Conservation (phyloP, 1,140 invertebrate species). For the Scaptomyza graminum region DNA sequence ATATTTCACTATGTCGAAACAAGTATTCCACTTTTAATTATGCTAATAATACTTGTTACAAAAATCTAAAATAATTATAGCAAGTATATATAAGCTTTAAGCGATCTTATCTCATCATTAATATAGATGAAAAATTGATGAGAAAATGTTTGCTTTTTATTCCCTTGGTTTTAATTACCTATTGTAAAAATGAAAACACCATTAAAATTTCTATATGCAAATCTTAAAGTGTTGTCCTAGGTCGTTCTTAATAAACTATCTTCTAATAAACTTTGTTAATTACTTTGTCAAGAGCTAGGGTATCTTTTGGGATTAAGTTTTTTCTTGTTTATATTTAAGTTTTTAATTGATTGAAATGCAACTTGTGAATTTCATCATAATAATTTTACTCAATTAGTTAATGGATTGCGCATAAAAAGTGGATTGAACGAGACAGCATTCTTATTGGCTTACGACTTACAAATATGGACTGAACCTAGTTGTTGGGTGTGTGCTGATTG, state of each 20-base stretch:
- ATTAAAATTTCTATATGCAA: too few relatives aligned
- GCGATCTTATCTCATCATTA: neutral
- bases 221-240: too few relatives aligned
- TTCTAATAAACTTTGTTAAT: too few relatives aligned
- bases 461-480: constrained; percentile 9
- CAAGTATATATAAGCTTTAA: neutral
- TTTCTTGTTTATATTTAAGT: neutral
- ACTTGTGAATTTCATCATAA: constrained; percentile 68
- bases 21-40: constrained; percentile 3
- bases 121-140: constrained; percentile 25
- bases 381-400: constrained; percentile 56
- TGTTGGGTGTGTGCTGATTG: constrained; percentile 16
- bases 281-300: neutral
- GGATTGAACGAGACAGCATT: constrained; percentile 50
- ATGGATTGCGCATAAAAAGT: constrained; percentile 51
- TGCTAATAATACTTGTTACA: constrained; percentile 20
- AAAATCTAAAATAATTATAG: neutral
- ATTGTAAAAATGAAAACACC: too few relatives aligned
- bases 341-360: constrained; percentile 58
- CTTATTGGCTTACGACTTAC: constrained; percentile 28
- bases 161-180: too few relatives aligned
- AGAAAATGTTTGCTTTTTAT: neutral
- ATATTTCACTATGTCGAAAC: neutral
- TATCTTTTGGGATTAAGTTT: neutral
- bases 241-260: too few relatives aligned